A percentile compares a stretch with the other conserved stretches of the same genome.
These are phyloP conservation scores for Sycobia sp. DNA, from an alignment of 1,140 invertebrate species.

Conservation along the genomic window DNA sequence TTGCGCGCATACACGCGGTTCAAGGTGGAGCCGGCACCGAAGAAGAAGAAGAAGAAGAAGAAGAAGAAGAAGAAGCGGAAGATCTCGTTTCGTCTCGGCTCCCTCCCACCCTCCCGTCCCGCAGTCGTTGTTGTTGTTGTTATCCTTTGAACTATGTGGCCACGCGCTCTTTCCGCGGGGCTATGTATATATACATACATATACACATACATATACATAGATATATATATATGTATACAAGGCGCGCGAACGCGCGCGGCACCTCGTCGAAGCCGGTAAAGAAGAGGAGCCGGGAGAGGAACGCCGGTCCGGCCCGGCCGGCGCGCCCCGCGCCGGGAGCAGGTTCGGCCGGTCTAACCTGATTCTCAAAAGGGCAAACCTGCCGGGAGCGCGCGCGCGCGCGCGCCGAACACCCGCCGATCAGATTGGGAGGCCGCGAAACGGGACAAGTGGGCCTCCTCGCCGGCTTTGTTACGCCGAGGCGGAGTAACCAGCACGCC, in stretches of 20 bases:
- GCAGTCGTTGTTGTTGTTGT: slow-evolving; percentile 21
- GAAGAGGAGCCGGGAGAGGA: no score
- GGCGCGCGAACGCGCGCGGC: slow-evolving; percentile 37
- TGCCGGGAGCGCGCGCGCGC: slow-evolving; percentile 6
- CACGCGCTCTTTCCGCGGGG: no score
- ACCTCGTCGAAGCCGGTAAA: slow-evolving; percentile 51
- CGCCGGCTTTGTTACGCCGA: slow-evolving; percentile 55
- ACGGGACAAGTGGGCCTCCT: slow-evolving; percentile 10
- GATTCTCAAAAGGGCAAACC: slow-evolving; percentile 48
- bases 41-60: slow-evolving; percentile 5
- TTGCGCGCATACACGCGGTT: no score
- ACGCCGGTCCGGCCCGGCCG: no score
- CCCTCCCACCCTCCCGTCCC: background rate
- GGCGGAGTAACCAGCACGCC: slow-evolving; percentile 49
- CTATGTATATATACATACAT: no score
- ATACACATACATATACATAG: no score
- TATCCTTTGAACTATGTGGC: slow-evolving; percentile 31
- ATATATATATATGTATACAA: no score
- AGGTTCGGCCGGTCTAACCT: slow-evolving; percentile 64
- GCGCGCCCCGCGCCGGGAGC: slow-evolving; percentile 54
- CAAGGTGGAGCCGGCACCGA: background rate
- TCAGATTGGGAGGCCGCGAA: slow-evolving; percentile 50
- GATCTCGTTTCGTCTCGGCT: slow-evolving; percentile 17
- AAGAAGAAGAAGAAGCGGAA: slow-evolving; percentile 17
- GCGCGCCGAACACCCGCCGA: slow-evolving; percentile 30